Percentiles rank a stretch among this genome's conserved stretches.
These are phyloP conservation scores for Agrotis exclamationis DNA, from an alignment of 2,888 invertebrate genomes.

Conservation along the genomic window DNA sequence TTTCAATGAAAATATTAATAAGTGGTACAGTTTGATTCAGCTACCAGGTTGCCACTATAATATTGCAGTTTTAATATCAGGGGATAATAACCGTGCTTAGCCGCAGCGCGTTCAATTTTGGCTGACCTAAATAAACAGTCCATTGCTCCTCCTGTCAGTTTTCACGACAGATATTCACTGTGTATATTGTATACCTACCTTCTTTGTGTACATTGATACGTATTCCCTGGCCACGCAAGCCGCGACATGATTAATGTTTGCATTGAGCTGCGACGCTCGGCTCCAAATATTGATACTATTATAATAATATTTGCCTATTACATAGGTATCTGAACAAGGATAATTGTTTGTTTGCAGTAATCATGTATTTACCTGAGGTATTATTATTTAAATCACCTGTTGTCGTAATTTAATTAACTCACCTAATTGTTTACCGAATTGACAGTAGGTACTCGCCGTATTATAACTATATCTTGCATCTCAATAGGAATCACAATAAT, in stretches of 20 bases:
- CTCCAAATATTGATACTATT: slow-evolving; percentile 41
- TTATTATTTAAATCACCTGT: slow-evolving; percentile 5
- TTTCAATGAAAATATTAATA: not conserved
- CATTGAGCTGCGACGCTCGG: slow-evolving; percentile 37
- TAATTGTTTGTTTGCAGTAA: slow-evolving; percentile 32
- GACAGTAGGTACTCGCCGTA: too few species aligned
- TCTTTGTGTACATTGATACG: slow-evolving; percentile 21
- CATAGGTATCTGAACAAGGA: slow-evolving; percentile 24
- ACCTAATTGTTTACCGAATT: not conserved
- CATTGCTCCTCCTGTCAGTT: slow-evolving; percentile 15
- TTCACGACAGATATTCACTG: slow-evolving; percentile 23
- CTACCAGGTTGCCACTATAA: not conserved
- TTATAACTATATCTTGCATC: too few species aligned
- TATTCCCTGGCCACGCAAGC: slow-evolving; percentile 51
- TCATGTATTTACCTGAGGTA: slow-evolving; percentile 1
- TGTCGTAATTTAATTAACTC: not conserved
- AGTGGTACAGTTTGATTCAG: not conserved
- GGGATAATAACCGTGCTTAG: slow-evolving; percentile 12
- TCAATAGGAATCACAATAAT: not conserved
- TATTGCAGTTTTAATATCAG: slow-evolving; percentile 25
- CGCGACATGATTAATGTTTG: slow-evolving; percentile 59
- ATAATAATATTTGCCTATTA: slow-evolving; percentile 55
- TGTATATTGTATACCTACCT: slow-evolving; percentile 14
- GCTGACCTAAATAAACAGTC: slow-evolving; percentile 46
- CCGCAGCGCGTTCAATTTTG: not conserved